Conservation (phyloP, 2,888 invertebrate genomes). For the Actias luna region DNA sequence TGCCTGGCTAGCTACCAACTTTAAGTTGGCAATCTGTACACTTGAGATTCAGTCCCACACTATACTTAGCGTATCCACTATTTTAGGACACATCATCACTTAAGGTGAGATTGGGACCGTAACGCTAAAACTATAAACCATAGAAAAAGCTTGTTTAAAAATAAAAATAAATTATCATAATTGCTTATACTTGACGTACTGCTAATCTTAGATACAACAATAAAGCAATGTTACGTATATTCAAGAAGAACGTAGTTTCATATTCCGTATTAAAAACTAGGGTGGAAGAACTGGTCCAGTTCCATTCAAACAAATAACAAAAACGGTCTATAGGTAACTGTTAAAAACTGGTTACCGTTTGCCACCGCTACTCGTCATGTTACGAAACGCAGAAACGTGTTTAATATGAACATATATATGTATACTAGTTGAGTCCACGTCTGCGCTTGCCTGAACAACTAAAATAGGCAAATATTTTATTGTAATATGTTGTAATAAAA, state of each 20-base stretch:
- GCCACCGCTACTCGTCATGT: conserved; percentile 32
- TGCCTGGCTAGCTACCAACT: too few species aligned
- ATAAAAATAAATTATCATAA: background rate
- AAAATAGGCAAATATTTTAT: too few species aligned
- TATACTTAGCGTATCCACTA: too few species aligned
- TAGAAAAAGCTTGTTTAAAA: too few species aligned
- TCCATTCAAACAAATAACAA: conserved; percentile 19
- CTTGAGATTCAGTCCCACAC: too few species aligned
- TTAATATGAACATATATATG: conserved; percentile 32
- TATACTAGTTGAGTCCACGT: too few species aligned
- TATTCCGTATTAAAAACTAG: conserved; percentile 15
- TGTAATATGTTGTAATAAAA: too few species aligned
- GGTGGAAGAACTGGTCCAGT: conserved; percentile 22
- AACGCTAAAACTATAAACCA: too few species aligned
- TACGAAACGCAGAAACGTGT: conserved; percentile 48
- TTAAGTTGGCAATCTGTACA: too few species aligned
- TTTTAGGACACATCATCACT: too few species aligned
- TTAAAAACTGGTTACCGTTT: conserved; percentile 26
- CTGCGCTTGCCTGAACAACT: too few species aligned
- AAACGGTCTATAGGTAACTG: conserved; percentile 28
- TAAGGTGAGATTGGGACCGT: too few species aligned
- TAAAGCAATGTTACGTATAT: background rate
- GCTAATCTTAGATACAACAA: background rate
- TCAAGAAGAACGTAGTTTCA: background rate
- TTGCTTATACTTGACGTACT: background rate